Evolutionary conservation across 2,888 invertebrate species (phyloP).

Genomic region (Morpho achilles): DNA sequence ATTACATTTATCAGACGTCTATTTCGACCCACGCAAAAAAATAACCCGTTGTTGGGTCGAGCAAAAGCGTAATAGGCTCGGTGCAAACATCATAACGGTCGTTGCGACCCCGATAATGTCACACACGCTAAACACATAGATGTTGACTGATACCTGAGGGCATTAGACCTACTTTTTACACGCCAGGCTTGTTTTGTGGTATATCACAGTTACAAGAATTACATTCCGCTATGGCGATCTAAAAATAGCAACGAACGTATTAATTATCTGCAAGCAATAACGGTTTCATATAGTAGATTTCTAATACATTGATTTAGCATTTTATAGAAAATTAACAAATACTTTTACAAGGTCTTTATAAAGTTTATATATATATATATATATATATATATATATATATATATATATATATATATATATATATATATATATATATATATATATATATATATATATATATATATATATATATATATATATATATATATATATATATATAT

Average conservation of each 20-base stretch:
- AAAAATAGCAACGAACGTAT: constrained; percentile 13
- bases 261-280: constrained; percentile 11
- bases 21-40: constrained; percentile 15
- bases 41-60: constrained; percentile 16
- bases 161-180: constrained; percentile 32
- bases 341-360: no score
- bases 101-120: constrained; percentile 44
- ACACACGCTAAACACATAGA: constrained; percentile 30
- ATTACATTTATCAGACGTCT: constrained; percentile 5
- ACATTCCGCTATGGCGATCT: constrained; percentile 17
- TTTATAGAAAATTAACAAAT: no score
- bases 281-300: not conserved
- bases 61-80: constrained; percentile 14
- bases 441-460: no score
- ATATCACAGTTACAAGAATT: constrained; percentile 23
- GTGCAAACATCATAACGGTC: constrained; percentile 44
- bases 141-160: constrained; percentile 29
- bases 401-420: no score
- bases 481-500: no score
- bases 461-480: no score
- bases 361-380: no score
- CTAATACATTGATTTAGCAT: no score
- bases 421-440: no score
- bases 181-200: constrained; percentile 15
- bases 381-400: no score